Evolutionary conservation across 2,888 invertebrate species (phyloP).

Genomic region (Drosophila anomalata): DNA sequence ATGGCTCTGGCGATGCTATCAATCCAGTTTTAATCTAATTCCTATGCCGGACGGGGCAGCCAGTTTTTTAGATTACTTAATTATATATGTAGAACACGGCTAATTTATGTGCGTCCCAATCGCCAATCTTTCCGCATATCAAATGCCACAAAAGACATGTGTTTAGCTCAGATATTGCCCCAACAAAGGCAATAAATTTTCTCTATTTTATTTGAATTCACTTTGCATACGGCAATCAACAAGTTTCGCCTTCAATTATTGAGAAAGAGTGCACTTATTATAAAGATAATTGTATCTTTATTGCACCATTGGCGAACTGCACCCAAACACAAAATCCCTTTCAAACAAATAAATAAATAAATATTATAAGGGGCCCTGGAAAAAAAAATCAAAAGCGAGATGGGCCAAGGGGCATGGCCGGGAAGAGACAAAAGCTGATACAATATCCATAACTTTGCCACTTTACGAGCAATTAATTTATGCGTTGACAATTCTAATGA

Average conservation of each 20-base stretch:
- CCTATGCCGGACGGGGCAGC: constrained; percentile 21
- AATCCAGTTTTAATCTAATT: constrained; percentile 32
- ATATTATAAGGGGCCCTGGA: constrained; percentile 22
- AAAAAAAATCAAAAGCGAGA: constrained; percentile 18
- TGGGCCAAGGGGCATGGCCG: constrained; percentile 8
- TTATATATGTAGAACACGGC: constrained; percentile 47
- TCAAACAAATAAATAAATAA: constrained; percentile 44
- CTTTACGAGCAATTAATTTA: constrained; percentile 82
- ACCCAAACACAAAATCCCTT: constrained; percentile 47
- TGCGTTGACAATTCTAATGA: constrained; percentile 83
- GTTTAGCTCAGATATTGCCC: constrained; percentile 20
- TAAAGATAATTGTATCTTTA: constrained; percentile 6
- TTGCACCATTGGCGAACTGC: constrained; percentile 13
- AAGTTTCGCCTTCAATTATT: constrained; percentile 3
- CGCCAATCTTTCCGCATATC: constrained; percentile 47
- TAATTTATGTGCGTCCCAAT: constrained; percentile 51
- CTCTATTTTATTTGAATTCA: constrained; percentile 5
- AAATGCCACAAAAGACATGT: constrained; percentile 47
- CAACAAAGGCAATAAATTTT: constrained; percentile 46
- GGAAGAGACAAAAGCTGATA: constrained; percentile 51
- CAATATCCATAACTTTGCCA: constrained; percentile 72
- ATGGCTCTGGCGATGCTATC: constrained; percentile 24
- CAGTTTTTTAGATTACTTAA: constrained; percentile 52
- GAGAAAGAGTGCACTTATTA: constrained; percentile 11
- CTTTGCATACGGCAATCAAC: constrained; percentile 37